These are phyloP conservation scores for Scomber scombrus DNA, from an alignment of 2,113 vertebrate species.

Conservation along the genomic window DNA sequence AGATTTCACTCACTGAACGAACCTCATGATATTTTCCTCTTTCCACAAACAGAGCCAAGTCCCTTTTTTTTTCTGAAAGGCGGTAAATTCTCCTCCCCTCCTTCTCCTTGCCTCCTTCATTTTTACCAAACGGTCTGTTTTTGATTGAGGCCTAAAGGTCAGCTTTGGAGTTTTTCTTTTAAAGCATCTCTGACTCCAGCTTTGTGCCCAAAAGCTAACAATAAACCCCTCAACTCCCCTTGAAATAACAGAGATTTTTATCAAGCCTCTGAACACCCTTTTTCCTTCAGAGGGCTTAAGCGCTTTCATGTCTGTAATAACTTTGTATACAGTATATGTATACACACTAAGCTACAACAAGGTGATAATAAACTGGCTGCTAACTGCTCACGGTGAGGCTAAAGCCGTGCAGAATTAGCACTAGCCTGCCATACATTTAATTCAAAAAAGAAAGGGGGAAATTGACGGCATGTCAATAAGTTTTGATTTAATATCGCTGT, in stretches of 20 bases:
- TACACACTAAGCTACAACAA: constrained; percentile 71
- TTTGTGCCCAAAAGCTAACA: constrained; percentile 69
- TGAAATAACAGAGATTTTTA: constrained; percentile 71
- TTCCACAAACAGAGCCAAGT: constrained; percentile 20
- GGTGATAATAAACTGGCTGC: constrained; percentile 69
- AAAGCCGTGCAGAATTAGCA: constrained; percentile 68
- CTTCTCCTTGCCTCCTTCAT: constrained; percentile 13
- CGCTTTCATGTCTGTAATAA: constrained; percentile 72
- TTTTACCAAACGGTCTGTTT: constrained; percentile 68
- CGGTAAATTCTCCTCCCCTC: constrained; percentile 53
- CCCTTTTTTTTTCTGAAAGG: not conserved
- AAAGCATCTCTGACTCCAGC: constrained; percentile 67
- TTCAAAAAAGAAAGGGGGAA: constrained; percentile 4
- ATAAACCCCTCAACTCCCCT: constrained; percentile 60
- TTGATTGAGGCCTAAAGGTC: constrained; percentile 77
- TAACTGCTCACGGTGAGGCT: constrained; percentile 53
- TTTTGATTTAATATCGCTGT: constrained; percentile 59
- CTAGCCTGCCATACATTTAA: constrained; percentile 26
- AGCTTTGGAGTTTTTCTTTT: constrained; percentile 66
- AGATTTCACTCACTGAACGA: not conserved
- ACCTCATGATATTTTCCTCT: constrained; percentile 3
- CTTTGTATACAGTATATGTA: constrained; percentile 71
- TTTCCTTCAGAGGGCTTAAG: constrained; percentile 65
- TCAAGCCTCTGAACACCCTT: constrained; percentile 67
- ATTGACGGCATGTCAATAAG: constrained; percentile 30